phyloP scores from a whole-genome alignment of 2,113 vertebrate species.

The Syngnathus scovelli region DNA sequence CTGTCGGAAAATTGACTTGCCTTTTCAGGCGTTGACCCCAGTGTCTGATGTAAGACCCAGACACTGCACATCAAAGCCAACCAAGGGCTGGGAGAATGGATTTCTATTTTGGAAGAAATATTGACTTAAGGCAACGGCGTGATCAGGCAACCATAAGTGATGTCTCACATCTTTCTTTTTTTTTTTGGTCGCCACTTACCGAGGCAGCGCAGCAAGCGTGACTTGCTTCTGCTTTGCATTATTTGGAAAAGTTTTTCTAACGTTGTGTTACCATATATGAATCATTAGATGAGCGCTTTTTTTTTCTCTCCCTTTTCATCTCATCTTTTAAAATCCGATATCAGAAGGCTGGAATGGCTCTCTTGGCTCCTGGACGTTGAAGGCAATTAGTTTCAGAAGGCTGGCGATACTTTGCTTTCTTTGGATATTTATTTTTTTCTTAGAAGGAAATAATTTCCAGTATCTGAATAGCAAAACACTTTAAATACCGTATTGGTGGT shows the following conservation, averaged over 20 bases:
- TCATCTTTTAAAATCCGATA: neutral
- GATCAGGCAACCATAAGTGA: conserved; percentile 46
- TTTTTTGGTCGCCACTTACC: conserved; percentile 26
- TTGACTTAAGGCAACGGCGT: conserved; percentile 59
- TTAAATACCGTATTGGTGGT: neutral
- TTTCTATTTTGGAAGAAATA: conserved; percentile 66
- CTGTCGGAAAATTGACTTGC: conserved; percentile 71
- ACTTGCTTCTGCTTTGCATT: conserved; percentile 17
- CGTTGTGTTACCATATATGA: no score
- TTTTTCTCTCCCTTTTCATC: neutral
- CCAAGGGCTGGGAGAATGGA: conserved; percentile 55
- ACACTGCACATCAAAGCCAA: conserved; percentile 75
- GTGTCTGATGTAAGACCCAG: conserved; percentile 76
- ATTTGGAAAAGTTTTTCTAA: conserved; percentile 4
- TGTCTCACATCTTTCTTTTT: conserved; percentile 14
- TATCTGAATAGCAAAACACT: neutral
- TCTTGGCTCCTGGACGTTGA: neutral
- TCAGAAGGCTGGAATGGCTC: neutral
- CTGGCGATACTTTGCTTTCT: neutral
- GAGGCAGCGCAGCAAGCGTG: neutral
- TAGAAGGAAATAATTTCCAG: neutral
- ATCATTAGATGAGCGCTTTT: neutral
- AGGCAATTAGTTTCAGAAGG: neutral
- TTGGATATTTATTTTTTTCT: neutral
- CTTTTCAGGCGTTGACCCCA: conserved; percentile 74